A percentile compares a stretch with the other conserved stretches of the same genome.
Conservation (phyloP, 2,888 invertebrate species). For the Noctua fimbriata region DNA sequence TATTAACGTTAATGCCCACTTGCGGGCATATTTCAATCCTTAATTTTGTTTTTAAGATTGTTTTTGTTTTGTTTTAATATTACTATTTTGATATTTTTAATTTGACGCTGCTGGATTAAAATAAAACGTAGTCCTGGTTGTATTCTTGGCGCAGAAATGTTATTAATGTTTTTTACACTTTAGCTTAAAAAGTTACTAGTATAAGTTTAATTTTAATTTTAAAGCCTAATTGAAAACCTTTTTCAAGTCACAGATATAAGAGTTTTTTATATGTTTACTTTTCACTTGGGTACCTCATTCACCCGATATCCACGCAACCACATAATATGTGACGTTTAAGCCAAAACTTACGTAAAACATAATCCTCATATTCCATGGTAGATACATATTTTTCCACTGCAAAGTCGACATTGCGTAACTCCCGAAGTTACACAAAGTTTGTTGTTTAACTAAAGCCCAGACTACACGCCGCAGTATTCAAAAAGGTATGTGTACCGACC, state of each 20-base stretch:
- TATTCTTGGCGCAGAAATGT: background rate
- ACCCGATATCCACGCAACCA: background rate
- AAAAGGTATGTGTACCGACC: slow-evolving; percentile 69
- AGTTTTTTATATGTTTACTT: background rate
- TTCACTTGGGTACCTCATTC: background rate
- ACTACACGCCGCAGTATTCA: slow-evolving; percentile 67
- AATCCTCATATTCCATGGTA: background rate
- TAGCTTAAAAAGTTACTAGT: no score
- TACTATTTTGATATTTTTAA: background rate
- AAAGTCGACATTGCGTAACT: slow-evolving; percentile 40
- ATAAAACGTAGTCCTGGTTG: background rate
- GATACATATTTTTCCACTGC: slow-evolving; percentile 33
- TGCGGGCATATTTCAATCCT: slow-evolving; percentile 24
- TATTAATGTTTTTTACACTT: background rate
- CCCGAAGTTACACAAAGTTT: slow-evolving; percentile 58
- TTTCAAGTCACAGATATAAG: background rate
- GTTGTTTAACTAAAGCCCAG: slow-evolving; percentile 63
- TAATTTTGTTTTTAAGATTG: slow-evolving; percentile 21
- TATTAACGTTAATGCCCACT: slow-evolving; percentile 26
- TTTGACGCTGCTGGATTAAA: background rate
- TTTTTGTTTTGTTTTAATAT: background rate
- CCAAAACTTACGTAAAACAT: background rate
- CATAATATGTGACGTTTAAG: background rate
- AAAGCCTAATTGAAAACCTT: background rate
- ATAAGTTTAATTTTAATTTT: background rate